These are phyloP conservation scores for Asarcornis scutulata DNA, from an alignment of 2,113 vertebrate genomes.

Conservation along the genomic window DNA sequence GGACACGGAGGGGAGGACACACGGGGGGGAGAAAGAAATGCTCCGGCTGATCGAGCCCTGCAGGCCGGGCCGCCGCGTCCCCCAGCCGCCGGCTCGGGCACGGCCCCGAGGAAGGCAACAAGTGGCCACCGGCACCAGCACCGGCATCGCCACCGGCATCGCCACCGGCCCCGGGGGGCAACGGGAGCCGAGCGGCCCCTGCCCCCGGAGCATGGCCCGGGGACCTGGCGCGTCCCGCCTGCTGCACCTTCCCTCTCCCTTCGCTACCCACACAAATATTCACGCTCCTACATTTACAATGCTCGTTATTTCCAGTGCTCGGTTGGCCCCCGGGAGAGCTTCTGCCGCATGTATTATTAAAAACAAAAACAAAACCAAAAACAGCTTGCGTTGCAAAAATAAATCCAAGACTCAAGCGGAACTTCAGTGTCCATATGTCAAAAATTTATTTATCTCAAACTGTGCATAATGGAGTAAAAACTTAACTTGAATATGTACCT, in stretches of 20 bases:
- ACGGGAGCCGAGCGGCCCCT: too few relatives aligned
- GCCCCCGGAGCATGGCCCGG: too few relatives aligned
- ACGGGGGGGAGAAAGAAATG: too few relatives aligned
- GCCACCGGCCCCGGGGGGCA: too few relatives aligned
- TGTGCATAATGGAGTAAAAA: conserved; percentile 99
- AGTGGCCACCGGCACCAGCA: not conserved
- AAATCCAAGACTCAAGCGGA: conserved; percentile 93
- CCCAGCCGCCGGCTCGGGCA: too few relatives aligned
- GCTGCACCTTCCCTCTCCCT: not conserved
- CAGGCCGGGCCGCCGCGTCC: too few relatives aligned
- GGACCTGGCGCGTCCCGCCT: too few relatives aligned
- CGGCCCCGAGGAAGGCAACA: not conserved
- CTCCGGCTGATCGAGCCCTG: too few relatives aligned
- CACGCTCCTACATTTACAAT: not conserved
- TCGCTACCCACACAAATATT: not conserved
- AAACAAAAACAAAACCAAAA: conserved; percentile 11
- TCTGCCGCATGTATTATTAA: not conserved
- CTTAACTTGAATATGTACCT: conserved; percentile 98
- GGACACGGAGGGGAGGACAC: too few relatives aligned
- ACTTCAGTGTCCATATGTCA: conserved; percentile 99
- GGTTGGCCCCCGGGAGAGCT: not conserved
- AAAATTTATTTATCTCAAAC: conserved; percentile 99
- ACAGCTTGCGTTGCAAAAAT: conserved; percentile 69
- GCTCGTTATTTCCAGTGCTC: not conserved
- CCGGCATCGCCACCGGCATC: too few relatives aligned